phyloP scores from a whole-genome alignment of 2,113 vertebrate species.

The Mobula birostris region DNA sequence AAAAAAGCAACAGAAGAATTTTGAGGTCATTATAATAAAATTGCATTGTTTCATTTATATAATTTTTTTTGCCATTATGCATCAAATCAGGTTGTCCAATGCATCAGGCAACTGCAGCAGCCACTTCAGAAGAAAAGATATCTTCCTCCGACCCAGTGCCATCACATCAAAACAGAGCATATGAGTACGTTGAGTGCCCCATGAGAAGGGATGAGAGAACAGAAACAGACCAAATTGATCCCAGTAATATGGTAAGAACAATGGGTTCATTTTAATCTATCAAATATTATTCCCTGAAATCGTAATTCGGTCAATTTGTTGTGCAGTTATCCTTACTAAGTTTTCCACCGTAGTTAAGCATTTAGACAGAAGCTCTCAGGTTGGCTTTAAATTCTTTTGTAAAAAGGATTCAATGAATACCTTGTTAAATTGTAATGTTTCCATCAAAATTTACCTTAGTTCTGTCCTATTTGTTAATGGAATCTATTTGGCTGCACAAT shows the following conservation, averaged over 20 bases:
- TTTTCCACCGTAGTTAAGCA: not conserved
- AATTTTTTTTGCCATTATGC: slow-evolving; percentile 39
- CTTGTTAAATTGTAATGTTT: not conserved
- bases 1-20: not conserved
- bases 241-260: slow-evolving; percentile 79
- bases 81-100: slow-evolving; percentile 63
- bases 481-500: not conserved
- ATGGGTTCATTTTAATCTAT: not conserved
- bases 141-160: slow-evolving; percentile 53
- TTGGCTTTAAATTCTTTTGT: not conserved
- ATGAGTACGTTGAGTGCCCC: slow-evolving; percentile 78
- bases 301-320: too few relatives aligned
- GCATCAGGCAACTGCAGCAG: slow-evolving; percentile 49
- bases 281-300: not conserved
- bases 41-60: not conserved
- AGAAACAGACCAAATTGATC: slow-evolving; percentile 65
- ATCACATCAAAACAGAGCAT: slow-evolving; percentile 71
- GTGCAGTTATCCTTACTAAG: not conserved
- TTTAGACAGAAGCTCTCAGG: not conserved
- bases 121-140: slow-evolving; percentile 39
- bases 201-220: slow-evolving; percentile 53
- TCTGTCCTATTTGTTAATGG: not conserved
- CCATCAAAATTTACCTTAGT: not conserved
- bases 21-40: not conserved
- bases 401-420: not conserved